A percentile compares a stretch with the other conserved stretches of the same genome.
Conservation (phyloP, 2,888 invertebrate species). For the Macaria notata region DNA sequence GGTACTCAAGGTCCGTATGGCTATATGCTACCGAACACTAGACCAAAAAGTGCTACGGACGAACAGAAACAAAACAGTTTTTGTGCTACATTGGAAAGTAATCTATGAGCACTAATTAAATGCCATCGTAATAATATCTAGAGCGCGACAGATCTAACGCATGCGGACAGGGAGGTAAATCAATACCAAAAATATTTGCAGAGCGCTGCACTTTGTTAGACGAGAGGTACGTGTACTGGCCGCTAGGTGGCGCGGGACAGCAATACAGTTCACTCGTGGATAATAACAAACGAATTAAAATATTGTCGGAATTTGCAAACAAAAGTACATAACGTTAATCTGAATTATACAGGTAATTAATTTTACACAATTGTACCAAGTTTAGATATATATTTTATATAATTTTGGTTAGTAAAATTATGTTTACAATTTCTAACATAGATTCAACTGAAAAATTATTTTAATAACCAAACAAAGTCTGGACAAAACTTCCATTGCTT, state of each 20-base stretch:
- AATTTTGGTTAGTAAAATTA: too few relatives aligned
- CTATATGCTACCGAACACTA: slow-evolving; percentile 46
- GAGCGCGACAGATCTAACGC: slow-evolving; percentile 51
- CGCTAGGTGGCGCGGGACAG: slow-evolving; percentile 23
- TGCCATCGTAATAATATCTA: slow-evolving; percentile 61
- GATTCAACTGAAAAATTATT: neutral
- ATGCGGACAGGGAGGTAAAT: slow-evolving; percentile 53
- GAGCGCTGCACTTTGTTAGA: slow-evolving; percentile 56
- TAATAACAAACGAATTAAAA: too few relatives aligned
- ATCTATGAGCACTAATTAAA: slow-evolving; percentile 70
- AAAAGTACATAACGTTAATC: too few relatives aligned
- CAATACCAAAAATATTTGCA: slow-evolving; percentile 77
- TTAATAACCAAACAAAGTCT: neutral
- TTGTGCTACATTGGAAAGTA: slow-evolving; percentile 67
- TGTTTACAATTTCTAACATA: neutral
- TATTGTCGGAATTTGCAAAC: too few relatives aligned
- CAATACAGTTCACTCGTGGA: neutral
- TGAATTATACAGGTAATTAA: too few relatives aligned
- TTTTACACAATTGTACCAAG: too few relatives aligned
- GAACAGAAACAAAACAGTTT: slow-evolving; percentile 53
- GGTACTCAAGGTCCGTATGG: too few relatives aligned
- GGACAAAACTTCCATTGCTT: too few relatives aligned
- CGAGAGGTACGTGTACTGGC: slow-evolving; percentile 20
- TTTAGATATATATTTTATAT: too few relatives aligned
- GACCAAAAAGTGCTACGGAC: slow-evolving; percentile 53